phyloP scores from a whole-genome alignment of 2,888 invertebrate species.

The Tanypteryx hageni region DNA sequence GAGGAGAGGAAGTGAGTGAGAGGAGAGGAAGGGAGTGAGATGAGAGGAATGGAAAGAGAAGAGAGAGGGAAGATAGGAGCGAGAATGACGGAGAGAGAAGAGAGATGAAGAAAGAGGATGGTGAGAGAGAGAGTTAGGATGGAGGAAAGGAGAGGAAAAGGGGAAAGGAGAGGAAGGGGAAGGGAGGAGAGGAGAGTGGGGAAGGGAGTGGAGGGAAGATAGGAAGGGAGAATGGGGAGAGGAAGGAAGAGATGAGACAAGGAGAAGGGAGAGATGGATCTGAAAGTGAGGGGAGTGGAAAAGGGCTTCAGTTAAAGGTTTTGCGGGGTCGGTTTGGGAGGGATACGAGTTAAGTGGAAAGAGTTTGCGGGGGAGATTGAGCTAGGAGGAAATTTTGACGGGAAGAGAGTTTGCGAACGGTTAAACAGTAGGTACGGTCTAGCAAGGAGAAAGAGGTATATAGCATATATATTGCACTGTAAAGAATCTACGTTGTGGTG shows the following conservation, averaged over 20 bases:
- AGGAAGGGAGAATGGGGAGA: no score
- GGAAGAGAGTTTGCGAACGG: no score
- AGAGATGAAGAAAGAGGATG: neutral
- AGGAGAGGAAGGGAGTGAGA: neutral
- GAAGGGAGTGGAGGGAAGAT: no score
- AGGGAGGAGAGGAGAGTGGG: neutral
- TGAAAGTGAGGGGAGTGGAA: no score
- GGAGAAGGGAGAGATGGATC: no score
- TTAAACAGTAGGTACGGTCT: no score
- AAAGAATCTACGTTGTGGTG: no score
- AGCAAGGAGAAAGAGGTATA: no score
- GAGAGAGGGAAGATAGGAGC: no score
- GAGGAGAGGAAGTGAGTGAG: neutral
- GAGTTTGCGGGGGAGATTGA: neutral
- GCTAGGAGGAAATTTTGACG: neutral
- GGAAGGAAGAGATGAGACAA: neutral
- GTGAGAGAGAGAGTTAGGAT: neutral
- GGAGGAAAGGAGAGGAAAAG: neutral
- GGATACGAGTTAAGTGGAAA: neutral
- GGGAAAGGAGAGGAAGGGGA: neutral
- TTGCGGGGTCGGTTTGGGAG: neutral
- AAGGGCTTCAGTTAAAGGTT: no score
- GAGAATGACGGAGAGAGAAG: constrained; percentile 10
- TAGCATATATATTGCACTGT: no score
- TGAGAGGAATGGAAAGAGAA: constrained; percentile 11